Base-by-base conservation (phyloP, 2,113 vertebrate species). In the Malaclemys terrapin region DNA sequence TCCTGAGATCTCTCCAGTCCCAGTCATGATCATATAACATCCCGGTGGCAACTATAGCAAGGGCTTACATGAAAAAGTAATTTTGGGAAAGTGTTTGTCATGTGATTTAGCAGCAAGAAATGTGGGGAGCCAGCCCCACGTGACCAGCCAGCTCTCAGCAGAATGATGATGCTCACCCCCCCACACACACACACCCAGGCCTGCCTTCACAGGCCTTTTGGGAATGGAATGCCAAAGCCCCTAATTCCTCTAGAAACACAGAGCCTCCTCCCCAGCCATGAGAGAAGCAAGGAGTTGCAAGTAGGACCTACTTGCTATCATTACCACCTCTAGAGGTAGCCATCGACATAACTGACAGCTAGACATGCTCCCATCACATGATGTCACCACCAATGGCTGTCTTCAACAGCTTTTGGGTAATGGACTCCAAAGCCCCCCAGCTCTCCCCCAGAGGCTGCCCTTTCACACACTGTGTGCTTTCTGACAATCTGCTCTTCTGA, bases 21-120 rank as follows among this genome's bases (percentile, higher is more conserved):
- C 96, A 95, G 93, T 85, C 96, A 89, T 96, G 90, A 94, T 90
- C 91, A 8, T 65, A 65, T 65, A 65, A 35, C 96, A 97, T 96
- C 94, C 95, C 95, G 96, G 96, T 97, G 96, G 97, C 96, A 97
- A 97, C 95, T 93, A 38, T n/a, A 87, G 92, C 93, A 78, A 45
- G 35, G 62, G 72, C 82, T 84, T 92, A 88, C 80, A 87, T 62
- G 82, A 82, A 79, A 84, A 79, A 85, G 81, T 10, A 89, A 81
- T 62, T 87, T 87, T 91, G 96, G 90, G 89, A 50, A 96, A 94
- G 91, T 54, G 56, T 90, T 89, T 45, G 95, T 95, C 93, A 95
- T 96, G 80, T 93, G 93, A 91, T 95, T 81, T 69, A 95, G 89
- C 92, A 87, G 94, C 93, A 92, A 91, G 92, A 95, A 96, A 93